Percentiles rank a stretch among this genome's conserved stretches.
Evolutionary conservation across 2,797 vertebrate species (phyloP).

Genomic region (Mionectes olivaceus): DNA sequence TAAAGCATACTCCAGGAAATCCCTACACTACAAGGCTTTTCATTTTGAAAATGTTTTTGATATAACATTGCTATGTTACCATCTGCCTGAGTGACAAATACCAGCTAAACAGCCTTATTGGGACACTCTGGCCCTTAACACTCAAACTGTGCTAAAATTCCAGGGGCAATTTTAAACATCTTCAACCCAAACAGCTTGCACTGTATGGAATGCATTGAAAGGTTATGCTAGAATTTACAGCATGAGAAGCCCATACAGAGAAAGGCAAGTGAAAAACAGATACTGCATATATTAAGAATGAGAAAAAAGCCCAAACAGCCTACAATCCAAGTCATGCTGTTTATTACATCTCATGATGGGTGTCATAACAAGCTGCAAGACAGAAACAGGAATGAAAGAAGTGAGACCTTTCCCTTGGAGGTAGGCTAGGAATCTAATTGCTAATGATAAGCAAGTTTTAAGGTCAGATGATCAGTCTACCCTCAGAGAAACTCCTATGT

Average conservation of each 20-base stretch:
- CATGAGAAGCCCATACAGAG: not conserved
- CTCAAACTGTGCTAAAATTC: not conserved
- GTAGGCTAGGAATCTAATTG: not conserved
- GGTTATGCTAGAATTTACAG: not conserved
- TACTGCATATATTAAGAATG: not conserved
- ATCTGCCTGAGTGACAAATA: constrained; percentile 52
- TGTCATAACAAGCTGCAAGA: not conserved
- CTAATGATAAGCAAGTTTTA: not conserved
- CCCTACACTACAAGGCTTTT: constrained; percentile 17
- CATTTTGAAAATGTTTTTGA: constrained; percentile 51
- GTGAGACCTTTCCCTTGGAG: not conserved
- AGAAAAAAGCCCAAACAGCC: not conserved
- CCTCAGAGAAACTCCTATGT: not conserved
- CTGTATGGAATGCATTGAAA: not conserved
- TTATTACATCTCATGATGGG: not conserved
- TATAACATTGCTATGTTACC: not conserved
- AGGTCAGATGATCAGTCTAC: not conserved
- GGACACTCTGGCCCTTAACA: not conserved
- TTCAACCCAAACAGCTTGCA: not conserved
- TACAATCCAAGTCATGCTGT: not conserved
- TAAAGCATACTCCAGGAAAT: not conserved
- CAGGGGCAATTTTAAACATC: not conserved
- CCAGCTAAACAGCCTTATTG: constrained; percentile 42
- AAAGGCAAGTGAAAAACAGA: constrained; percentile 5
- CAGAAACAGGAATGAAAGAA: not conserved